Evolutionary conservation across 2,888 invertebrate species (phyloP).

Genomic region (Phasia obesa): DNA sequence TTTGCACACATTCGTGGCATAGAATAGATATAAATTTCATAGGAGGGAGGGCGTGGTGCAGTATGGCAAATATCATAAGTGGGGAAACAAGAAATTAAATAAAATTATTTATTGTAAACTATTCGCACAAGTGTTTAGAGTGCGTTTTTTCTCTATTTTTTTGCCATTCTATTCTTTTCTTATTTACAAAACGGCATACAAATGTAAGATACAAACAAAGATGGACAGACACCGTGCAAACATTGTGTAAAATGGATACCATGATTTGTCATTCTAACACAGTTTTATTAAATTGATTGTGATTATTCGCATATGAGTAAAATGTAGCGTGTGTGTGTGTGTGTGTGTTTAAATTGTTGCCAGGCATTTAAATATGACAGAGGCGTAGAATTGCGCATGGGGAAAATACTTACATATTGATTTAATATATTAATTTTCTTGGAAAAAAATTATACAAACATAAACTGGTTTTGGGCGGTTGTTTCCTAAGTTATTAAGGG

Average conservation of each 20-base stretch:
- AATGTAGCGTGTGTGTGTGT: no score
- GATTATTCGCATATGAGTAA: constrained; percentile 48
- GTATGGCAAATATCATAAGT: constrained; percentile 52
- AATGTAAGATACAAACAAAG: constrained; percentile 23
- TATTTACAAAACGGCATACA: constrained; percentile 40
- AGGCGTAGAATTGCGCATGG: neutral
- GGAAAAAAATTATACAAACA: no score
- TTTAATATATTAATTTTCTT: no score
- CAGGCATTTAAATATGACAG: constrained; percentile 37
- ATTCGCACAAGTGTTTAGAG: constrained; percentile 61
- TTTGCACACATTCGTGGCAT: constrained; percentile 41
- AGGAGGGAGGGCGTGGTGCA: constrained; percentile 32
- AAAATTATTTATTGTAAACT: constrained; percentile 63
- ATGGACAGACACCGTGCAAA: constrained; percentile 41
- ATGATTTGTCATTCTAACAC: constrained; percentile 66
- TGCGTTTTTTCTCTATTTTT: constrained; percentile 32
- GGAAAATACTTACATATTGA: no score
- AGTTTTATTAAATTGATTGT: constrained; percentile 65
- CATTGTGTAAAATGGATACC: constrained; percentile 57
- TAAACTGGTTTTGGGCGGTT: no score
- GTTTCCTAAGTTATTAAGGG: no score
- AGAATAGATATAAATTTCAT: constrained; percentile 25
- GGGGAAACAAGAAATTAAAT: constrained; percentile 48
- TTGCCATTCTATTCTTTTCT: constrained; percentile 27
- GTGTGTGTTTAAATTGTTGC: constrained; percentile 27